These are phyloP conservation scores for Ophonus ardosiacus DNA, from an alignment of 2,888 invertebrate genomes.

Conservation along the genomic window DNA sequence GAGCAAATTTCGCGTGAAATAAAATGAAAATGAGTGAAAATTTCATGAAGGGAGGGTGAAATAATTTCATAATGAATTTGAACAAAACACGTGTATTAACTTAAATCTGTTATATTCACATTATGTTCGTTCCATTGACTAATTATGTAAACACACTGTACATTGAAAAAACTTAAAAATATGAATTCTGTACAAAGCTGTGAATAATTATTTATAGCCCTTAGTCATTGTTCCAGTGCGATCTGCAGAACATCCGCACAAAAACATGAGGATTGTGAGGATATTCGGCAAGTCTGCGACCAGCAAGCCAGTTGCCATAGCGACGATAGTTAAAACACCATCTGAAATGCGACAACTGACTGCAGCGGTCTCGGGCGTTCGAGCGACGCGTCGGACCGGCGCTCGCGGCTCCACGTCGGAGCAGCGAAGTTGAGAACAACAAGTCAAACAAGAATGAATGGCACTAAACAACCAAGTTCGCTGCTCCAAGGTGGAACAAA, in stretches of 20 bases:
- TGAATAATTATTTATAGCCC: conserved; percentile 61
- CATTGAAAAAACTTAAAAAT: conserved; percentile 75
- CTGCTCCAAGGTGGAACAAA: neutral
- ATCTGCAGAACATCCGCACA: conserved; percentile 13
- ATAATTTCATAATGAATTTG: conserved; percentile 59
- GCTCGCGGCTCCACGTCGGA: conserved; percentile 11
- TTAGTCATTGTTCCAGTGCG: conserved; percentile 12
- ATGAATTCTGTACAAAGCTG: conserved; percentile 73
- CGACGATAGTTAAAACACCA: conserved; percentile 54
- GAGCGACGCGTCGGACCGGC: conserved; percentile 32
- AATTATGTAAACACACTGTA: conserved; percentile 76
- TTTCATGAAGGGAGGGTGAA: conserved; percentile 34
- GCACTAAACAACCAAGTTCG: conserved; percentile 5
- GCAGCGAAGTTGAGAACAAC: conserved; percentile 25
- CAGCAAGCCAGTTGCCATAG: conserved; percentile 34
- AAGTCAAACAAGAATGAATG: conserved; percentile 34
- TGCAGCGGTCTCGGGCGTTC: neutral
- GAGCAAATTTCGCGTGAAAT: conserved; percentile 9
- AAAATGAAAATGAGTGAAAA: conserved; percentile 44
- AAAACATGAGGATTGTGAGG: neutral
- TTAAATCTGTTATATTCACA: conserved; percentile 76
- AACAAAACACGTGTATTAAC: conserved; percentile 69
- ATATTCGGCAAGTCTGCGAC: conserved; percentile 16
- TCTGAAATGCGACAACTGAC: conserved; percentile 37
- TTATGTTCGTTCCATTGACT: conserved; percentile 75